phyloP scores from a whole-genome alignment of 1,140 invertebrate species.

The Pemphigus obesinymphae region DNA sequence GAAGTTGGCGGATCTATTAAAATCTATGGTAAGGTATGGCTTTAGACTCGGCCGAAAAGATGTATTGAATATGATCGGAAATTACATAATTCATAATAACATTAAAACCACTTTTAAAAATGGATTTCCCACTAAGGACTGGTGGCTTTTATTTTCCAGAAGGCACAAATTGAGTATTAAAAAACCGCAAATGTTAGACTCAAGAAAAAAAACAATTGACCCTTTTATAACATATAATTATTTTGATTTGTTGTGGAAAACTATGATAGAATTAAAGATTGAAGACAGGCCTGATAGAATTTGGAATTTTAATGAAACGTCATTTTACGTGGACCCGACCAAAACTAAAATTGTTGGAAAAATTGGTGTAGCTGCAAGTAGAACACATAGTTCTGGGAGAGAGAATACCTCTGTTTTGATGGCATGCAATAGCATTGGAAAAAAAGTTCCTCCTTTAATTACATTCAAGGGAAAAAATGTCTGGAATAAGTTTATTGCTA shows the following conservation, averaged over 20 bases:
- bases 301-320: background rate
- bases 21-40: background rate
- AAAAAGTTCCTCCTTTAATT: slow-evolving; percentile 48
- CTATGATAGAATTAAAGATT: background rate
- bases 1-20: background rate
- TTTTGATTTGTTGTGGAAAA: background rate
- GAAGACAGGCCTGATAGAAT: background rate
- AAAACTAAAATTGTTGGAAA: background rate
- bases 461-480: slow-evolving; percentile 47
- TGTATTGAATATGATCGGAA: background rate
- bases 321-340: background rate
- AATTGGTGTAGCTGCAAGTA: background rate
- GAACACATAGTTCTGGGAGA: background rate
- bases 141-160: background rate
- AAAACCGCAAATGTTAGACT: background rate
- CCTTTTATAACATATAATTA: background rate
- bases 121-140: background rate
- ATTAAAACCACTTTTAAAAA: background rate
- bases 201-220: background rate
- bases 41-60: background rate
- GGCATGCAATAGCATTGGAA: background rate
- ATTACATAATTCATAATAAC: background rate
- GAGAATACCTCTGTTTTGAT: background rate
- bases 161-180: background rate
- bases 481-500: slow-evolving; percentile 46